A percentile compares a stretch with the other conserved stretches of the same genome.
Conservation (phyloP, 2,888 invertebrate species). For the Gandaritis pyraliata region DNA sequence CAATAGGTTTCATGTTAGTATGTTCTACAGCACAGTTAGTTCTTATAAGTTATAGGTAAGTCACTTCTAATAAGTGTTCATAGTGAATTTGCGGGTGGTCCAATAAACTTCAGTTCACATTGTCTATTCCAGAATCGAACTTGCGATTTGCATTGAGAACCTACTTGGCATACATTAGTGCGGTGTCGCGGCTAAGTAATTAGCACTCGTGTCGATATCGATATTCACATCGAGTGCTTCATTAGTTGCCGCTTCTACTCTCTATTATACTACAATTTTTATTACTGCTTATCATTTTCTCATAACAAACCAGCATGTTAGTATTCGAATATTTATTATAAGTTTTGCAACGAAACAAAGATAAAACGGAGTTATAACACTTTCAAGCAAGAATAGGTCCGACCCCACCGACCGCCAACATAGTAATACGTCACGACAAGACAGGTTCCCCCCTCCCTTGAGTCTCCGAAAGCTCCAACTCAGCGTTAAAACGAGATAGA, state of each 20-base stretch:
- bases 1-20: not conserved
- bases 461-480: slow-evolving; percentile 68
- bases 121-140: slow-evolving; percentile 83
- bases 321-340: not conserved
- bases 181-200: slow-evolving; percentile 72
- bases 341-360: not conserved
- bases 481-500: slow-evolving; percentile 70
- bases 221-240: slow-evolving; percentile 71
- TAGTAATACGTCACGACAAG: slow-evolving; percentile 83
- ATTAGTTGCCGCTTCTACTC: slow-evolving; percentile 60
- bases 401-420: slow-evolving; percentile 74
- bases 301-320: not conserved
- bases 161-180: slow-evolving; percentile 79
- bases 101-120: slow-evolving; percentile 76
- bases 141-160: slow-evolving; percentile 81
- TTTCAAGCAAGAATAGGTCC: slow-evolving; percentile 49
- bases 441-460: slow-evolving; percentile 75
- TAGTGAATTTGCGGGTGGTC: slow-evolving; percentile 77
- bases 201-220: slow-evolving; percentile 75
- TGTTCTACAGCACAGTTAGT: not conserved
- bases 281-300: not conserved
- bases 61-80: slow-evolving; percentile 24
- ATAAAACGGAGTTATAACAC: slow-evolving; percentile 14
- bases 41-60: slow-evolving; percentile 24
- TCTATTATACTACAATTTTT: slow-evolving; percentile 29